Evolutionary conservation across 2,113 vertebrate genomes (phyloP).

Genomic region (Spizaetus ornatus): DNA sequence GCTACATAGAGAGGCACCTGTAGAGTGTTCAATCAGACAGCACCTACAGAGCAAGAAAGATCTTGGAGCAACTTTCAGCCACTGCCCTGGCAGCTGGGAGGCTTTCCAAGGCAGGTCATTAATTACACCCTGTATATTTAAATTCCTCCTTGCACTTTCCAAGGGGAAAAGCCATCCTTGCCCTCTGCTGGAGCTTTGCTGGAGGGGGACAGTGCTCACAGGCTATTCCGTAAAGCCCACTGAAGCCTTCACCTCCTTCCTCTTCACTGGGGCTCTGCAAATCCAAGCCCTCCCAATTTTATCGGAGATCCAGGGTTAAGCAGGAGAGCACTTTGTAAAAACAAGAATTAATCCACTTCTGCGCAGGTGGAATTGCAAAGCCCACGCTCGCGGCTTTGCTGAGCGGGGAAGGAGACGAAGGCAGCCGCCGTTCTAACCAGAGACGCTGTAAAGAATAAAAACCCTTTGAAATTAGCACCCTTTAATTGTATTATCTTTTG

Average conservation of each 20-base stretch:
- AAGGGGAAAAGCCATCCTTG: background rate
- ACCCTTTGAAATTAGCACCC: slow-evolving; percentile 41
- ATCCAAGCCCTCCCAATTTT: background rate
- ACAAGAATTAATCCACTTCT: background rate
- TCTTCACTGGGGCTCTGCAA: background rate
- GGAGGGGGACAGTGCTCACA: background rate
- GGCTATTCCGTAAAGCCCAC: background rate
- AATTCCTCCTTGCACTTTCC: background rate
- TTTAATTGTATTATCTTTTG: slow-evolving; percentile 15
- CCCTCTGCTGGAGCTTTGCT: rapidly evolving
- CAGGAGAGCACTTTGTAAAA: background rate
- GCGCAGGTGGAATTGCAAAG: background rate
- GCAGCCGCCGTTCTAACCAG: background rate
- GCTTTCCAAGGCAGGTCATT: background rate
- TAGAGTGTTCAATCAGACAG: background rate
- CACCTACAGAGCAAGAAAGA: background rate
- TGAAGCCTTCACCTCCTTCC: background rate
- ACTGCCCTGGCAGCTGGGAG: background rate
- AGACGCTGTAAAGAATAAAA: background rate
- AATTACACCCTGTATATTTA: background rate
- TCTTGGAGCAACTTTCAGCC: background rate
- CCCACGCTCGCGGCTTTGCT: background rate
- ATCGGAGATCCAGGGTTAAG: background rate
- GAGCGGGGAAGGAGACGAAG: background rate
- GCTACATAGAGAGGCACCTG: background rate